Evolutionary conservation across 1,140 invertebrate species (phyloP), one percentile per base, ranked within the genome.

Genomic region (Calliphora vicina): DNA sequence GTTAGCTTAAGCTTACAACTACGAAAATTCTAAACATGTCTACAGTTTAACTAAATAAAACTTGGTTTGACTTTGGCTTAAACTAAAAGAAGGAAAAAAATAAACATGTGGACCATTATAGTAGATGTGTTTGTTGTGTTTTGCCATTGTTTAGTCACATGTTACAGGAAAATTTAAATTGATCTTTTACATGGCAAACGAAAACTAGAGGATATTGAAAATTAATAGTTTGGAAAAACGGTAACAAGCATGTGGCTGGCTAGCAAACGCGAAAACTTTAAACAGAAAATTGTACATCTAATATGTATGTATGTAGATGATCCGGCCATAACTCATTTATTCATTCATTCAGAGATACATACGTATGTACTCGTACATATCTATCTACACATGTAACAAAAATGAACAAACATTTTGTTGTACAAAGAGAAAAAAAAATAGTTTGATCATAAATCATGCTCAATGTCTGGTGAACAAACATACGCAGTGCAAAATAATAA

Each of bases 221-320:
- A 67, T 67, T 67, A 67, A 67, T 67, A 67, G 61, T 67, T 67
- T 67, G 20, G 20, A 67, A 67, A 67, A 67, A 67, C 61, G 61
- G 61, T 67, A 67, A 67, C 61, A 25, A 23, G 25, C 61, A 23
- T 12, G 10, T 23, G 23, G n/a, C 17, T 23, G 23, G n/a, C 17
- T 6, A 67, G n/a, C 23, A 67, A 9, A 23, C 4, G 20, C 45
- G 17, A 50, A 50, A 50, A 50, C 45, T 50, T 4, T 50, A 50
- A n/a, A 50, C 45, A 50, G 12, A 50, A 35, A 35, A 13, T 50
- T 10, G 15, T 57, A 6, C n/a, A 5, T n/a, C n/a, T n/a, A 57
- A 57, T 17, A 57, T 17, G n/a, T 57, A 57, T 15, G 6, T 57
- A 57, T 57, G 17, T 20, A 67, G 61, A 25, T 23, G 61, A 23